Evolutionary conservation across 2,797 vertebrate species (phyloP).

Genomic region (Arrhamphus sclerolepis): DNA sequence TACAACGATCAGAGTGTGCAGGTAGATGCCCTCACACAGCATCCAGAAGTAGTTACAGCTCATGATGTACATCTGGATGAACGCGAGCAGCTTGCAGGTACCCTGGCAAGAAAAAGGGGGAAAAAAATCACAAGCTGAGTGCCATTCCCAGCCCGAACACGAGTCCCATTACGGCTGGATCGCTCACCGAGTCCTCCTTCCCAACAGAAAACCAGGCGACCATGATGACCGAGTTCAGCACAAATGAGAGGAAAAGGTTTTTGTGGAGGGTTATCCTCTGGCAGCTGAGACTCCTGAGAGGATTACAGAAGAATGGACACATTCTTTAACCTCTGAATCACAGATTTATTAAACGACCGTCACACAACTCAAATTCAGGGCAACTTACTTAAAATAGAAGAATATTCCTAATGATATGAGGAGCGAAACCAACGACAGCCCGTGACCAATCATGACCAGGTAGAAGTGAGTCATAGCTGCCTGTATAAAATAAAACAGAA

Average conservation of each 20-base stretch:
- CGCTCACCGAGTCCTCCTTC: slow-evolving; percentile 89
- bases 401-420: slow-evolving; percentile 94
- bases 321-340: background rate
- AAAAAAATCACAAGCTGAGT: background rate
- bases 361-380: too few relatives aligned
- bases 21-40: slow-evolving; percentile 98
- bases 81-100: slow-evolving; percentile 90
- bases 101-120: slow-evolving; percentile 71
- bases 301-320: background rate
- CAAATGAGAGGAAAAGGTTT: slow-evolving; percentile 96
- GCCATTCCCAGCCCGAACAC: background rate
- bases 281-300: slow-evolving; percentile 92
- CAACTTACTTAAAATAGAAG: slow-evolving; percentile 97
- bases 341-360: background rate
- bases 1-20: slow-evolving; percentile 97
- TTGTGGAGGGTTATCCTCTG: slow-evolving; percentile 98
- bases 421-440: slow-evolving; percentile 91
- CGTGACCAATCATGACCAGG: slow-evolving; percentile 93
- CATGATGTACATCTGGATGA: slow-evolving; percentile 92
- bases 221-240: slow-evolving; percentile 91
- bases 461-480: slow-evolving; percentile 92
- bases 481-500: slow-evolving; percentile 65
- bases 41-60: slow-evolving; percentile 99
- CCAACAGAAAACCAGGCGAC: slow-evolving; percentile 86
- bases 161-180: background rate